Conservation (phyloP, 2,888 invertebrate species). For the Tinea pellionella region DNA sequence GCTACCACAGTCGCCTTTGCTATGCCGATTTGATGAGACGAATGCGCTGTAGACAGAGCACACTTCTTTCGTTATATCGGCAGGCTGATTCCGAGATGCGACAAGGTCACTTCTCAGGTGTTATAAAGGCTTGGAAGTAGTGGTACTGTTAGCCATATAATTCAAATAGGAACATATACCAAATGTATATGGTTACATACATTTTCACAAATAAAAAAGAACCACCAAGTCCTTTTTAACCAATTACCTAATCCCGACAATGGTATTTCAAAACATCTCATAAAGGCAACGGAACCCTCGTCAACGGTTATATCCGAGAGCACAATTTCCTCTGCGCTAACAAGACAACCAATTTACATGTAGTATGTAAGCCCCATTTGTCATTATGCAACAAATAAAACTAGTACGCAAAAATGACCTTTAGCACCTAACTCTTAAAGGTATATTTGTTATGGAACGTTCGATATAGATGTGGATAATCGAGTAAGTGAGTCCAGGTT, state of each 20-base stretch:
- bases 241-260: constrained; percentile 12
- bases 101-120: no score
- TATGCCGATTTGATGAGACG: no score
- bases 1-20: no score
- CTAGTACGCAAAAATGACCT: background rate
- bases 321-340: constrained; percentile 9
- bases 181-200: background rate
- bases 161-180: background rate
- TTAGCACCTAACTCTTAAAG: background rate
- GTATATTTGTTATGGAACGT: background rate
- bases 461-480: background rate
- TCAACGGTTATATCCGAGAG: constrained; percentile 4
- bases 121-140: no score
- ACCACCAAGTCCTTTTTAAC: background rate
- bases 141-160: no score
- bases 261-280: constrained; percentile 13
- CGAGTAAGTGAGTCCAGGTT: constrained; percentile 1
- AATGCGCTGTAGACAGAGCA: no score
- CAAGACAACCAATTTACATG: constrained; percentile 14
- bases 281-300: constrained; percentile 11
- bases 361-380: background rate
- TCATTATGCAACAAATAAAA: background rate
- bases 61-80: no score
- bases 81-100: no score
- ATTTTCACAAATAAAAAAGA: background rate